Evolutionary conservation across 2,113 vertebrate genomes (phyloP), one percentile per base, ranked within the genome.

Genomic region (Meles meles): DNA sequence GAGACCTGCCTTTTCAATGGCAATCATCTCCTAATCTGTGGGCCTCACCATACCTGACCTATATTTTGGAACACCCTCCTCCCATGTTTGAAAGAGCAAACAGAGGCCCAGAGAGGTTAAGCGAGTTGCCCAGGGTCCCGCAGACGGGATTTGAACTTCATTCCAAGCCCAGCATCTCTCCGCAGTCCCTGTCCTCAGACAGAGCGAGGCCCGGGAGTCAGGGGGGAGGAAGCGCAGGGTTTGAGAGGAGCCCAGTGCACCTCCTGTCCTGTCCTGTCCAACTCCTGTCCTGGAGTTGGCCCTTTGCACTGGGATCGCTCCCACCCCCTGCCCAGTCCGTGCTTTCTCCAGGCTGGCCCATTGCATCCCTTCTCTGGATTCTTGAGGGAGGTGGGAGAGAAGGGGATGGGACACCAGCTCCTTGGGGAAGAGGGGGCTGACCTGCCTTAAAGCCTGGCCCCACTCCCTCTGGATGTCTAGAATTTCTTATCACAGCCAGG

Each of bases 141-240:
- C 37, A 79, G 69, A 76, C 1, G 4, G 80, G 27, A 23, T 72
- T 20, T 31, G 44, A 86, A 47, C 12, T 9, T 63, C 5, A 11
- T 12, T 11, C 47, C 37, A 72, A 86, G 81, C n/a, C 23, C 10
- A 10, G 55, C 4, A 4, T 42, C 86, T 94, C 31, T 18, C 29
- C 13, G 4, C 20, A 25, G 42, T 3, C 34, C 42, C 65, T 80
- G 20, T 52, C 27, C 39, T 42, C 67, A 47, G 77, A 25, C 31
- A 7, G 55, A 88, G 52, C 7, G 9, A 47, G 31, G 17, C 39
- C 47, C 2, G 39, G 67, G 31, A 55, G 23, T 44, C 12, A 65
- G 17, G 0, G 8, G 10, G 23, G n/a, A 10, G 44, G 39, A 17
- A 12, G 59, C 15, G 14, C 1, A 5, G 23, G 12, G 21, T 11